Evolutionary conservation across 2,888 invertebrate genomes (phyloP).

Genomic region (Aquatica leii): DNA sequence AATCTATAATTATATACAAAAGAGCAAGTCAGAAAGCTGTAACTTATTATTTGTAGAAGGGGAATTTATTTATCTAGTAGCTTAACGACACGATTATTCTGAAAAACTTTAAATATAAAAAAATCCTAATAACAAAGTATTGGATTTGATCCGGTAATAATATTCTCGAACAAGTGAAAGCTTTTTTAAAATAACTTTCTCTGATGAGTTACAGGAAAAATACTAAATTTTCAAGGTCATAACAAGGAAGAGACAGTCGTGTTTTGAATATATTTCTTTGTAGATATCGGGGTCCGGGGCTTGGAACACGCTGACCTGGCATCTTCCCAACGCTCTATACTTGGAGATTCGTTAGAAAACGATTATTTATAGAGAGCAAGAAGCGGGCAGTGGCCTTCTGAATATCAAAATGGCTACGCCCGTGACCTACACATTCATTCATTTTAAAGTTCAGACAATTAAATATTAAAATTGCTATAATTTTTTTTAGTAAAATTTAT

Average conservation of each 20-base stretch:
- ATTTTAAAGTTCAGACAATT: constrained; percentile 19
- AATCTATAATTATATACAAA: constrained; percentile 4
- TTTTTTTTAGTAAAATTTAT: background rate
- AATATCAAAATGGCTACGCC: constrained; percentile 60
- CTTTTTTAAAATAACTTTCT: too few species aligned
- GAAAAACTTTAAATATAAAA: too few species aligned
- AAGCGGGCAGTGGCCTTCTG: constrained; percentile 67
- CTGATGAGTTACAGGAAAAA: background rate
- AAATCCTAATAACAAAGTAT: too few species aligned
- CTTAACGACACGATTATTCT: too few species aligned
- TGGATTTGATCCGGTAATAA: too few species aligned
- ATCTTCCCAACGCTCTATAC: constrained; percentile 84
- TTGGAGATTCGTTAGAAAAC: constrained; percentile 78
- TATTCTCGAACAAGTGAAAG: too few species aligned
- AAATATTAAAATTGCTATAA: too few species aligned
- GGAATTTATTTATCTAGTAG: too few species aligned
- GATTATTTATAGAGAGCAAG: constrained; percentile 76
- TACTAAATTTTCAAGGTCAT: constrained; percentile 39
- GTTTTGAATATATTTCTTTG: constrained; percentile 41
- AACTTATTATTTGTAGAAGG: too few species aligned
- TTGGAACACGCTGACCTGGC: constrained; percentile 70
- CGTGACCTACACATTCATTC: constrained; percentile 61
- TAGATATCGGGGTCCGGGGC: constrained; percentile 43
- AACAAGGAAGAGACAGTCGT: constrained; percentile 28
- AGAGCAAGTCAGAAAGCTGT: too few species aligned